phyloP scores from a whole-genome alignment of 2,888 invertebrate species.

The Pristionchus maxplancki region DNA sequence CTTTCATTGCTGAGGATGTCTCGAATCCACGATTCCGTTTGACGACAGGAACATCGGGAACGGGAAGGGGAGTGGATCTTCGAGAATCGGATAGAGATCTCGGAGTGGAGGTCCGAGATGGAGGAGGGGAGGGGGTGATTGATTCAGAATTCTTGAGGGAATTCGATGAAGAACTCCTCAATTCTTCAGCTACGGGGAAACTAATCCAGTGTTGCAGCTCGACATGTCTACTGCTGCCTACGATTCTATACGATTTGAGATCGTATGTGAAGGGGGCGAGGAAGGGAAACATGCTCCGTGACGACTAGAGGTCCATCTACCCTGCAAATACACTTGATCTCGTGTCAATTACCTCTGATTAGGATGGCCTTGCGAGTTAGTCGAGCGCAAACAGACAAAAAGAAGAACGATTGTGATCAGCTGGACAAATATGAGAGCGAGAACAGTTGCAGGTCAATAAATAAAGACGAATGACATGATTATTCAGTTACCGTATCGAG shows the following conservation, averaged over 20 bases:
- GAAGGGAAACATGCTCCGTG: slow-evolving; percentile 49
- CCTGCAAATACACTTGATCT: slow-evolving; percentile 21
- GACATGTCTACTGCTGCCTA: background rate
- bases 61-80: slow-evolving; percentile 47
- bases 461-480: background rate
- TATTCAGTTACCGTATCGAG: background rate
- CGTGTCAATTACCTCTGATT: slow-evolving; percentile 39
- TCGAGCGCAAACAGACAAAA: slow-evolving; percentile 48
- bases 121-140: slow-evolving; percentile 45
- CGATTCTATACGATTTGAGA: slow-evolving; percentile 28
- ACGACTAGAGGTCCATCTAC: slow-evolving; percentile 35
- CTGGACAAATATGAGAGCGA: slow-evolving; percentile 36
- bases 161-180: slow-evolving; percentile 27
- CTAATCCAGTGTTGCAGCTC: slow-evolving; percentile 46
- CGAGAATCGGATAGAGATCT: slow-evolving; percentile 28
- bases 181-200: slow-evolving; percentile 42
- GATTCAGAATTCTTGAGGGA: slow-evolving; percentile 32
- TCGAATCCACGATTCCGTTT: slow-evolving; percentile 62
- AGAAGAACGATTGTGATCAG: slow-evolving; percentile 22
- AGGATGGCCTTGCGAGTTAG: slow-evolving; percentile 39
- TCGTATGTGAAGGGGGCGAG: slow-evolving; percentile 50
- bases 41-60: slow-evolving; percentile 36
- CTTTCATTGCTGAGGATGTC: slow-evolving; percentile 66
- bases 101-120: slow-evolving; percentile 48
- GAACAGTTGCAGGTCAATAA: slow-evolving; percentile 30